These are phyloP conservation scores for Gisinianus flammeolus DNA, from an alignment of 2,888 invertebrate genomes.

Conservation along the genomic window DNA sequence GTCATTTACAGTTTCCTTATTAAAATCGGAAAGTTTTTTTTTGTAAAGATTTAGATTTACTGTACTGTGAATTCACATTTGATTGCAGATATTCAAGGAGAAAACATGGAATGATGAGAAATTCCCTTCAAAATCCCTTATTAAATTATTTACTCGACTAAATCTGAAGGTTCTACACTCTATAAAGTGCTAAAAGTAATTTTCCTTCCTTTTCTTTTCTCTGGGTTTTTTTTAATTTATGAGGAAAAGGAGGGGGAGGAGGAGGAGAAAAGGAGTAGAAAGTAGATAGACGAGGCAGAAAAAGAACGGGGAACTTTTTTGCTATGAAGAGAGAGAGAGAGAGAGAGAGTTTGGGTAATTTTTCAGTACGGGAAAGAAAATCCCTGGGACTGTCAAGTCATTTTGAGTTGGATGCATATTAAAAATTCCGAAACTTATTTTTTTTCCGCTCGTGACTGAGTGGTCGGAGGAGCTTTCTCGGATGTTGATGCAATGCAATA, in stretches of 20 bases:
- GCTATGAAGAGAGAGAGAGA: neutral
- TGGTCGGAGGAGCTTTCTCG: neutral
- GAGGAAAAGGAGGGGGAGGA: neutral
- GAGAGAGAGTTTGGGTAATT: conserved; percentile 22
- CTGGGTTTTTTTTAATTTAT: conserved; percentile 9
- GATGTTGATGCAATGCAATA: conserved; percentile 29
- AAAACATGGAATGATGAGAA: too few species aligned
- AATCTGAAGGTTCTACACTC: neutral
- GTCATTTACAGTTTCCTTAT: too few species aligned
- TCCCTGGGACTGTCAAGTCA: conserved; percentile 28
- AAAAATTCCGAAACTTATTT: conserved; percentile 33
- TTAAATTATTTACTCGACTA: conserved; percentile 1
- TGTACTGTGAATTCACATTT: too few species aligned
- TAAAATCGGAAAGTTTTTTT: too few species aligned
- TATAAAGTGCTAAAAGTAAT: neutral
- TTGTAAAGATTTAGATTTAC: too few species aligned
- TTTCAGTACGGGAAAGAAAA: conserved; percentile 15
- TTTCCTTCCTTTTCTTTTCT: neutral
- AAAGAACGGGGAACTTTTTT: neutral
- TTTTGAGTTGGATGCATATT: conserved; percentile 36
- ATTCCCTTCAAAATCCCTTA: neutral
- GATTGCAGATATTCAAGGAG: too few species aligned
- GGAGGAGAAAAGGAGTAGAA: neutral
- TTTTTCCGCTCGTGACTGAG: conserved; percentile 22
- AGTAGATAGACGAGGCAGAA: neutral